These are phyloP conservation scores for Chamaea fasciata DNA, from an alignment of 2,113 vertebrate genomes.

Conservation along the genomic window DNA sequence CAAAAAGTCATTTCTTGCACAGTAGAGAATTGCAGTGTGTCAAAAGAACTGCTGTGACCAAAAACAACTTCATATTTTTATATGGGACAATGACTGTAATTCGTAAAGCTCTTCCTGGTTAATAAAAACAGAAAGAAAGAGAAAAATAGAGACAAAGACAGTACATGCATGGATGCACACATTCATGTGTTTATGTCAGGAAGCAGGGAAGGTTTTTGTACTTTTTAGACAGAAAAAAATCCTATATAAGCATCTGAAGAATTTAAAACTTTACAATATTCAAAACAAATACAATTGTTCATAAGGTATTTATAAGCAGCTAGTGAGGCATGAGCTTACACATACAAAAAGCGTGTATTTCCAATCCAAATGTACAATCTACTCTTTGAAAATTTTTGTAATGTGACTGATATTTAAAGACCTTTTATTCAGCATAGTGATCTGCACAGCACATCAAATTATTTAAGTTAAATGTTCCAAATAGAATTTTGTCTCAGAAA, in stretches of 20 bases:
- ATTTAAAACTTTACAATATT: neutral
- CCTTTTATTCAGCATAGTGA: neutral
- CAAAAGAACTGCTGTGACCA: neutral
- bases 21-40: neutral
- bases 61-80: neutral
- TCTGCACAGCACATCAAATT: neutral
- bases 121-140: neutral
- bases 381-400: neutral
- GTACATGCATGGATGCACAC: rapidly evolving
- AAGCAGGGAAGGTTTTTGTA: neutral
- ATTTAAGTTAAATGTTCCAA: neutral
- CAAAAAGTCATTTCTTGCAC: neutral
- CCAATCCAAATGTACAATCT: neutral
- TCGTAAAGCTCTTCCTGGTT: neutral
- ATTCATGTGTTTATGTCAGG: neutral
- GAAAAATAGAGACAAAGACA: neutral
- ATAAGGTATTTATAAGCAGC: neutral
- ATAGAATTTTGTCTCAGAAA: neutral
- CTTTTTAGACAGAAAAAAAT: neutral
- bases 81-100: neutral
- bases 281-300: neutral
- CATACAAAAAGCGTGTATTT: rapidly evolving
- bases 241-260: neutral
- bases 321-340: neutral
- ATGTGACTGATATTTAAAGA: neutral